phyloP scores from a whole-genome alignment of 2,888 invertebrate genomes.

The Epistrophe grossulariae region DNA sequence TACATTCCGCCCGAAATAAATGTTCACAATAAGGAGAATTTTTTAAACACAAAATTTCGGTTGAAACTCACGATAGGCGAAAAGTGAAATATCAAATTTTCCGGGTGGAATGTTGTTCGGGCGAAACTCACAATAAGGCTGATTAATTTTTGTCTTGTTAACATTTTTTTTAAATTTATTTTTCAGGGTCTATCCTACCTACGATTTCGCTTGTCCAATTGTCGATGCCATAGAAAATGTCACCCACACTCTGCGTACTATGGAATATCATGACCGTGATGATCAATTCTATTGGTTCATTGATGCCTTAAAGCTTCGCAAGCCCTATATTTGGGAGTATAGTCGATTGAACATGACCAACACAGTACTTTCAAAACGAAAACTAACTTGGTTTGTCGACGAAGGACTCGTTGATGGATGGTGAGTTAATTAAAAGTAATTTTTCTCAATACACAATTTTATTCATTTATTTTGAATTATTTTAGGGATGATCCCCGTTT shows the following conservation, averaged over 20 bases:
- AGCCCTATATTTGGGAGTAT: constrained; percentile 98
- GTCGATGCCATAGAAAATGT: constrained; percentile 99
- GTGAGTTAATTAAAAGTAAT: constrained; percentile 83
- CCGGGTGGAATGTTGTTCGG: no score
- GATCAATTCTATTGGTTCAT: constrained; percentile 99
- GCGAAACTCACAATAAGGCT: no score
- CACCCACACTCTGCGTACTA: constrained; percentile 98
- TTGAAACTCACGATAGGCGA: no score
- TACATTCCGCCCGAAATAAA: no score
- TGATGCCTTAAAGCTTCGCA: constrained; percentile 92
- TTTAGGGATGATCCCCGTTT: constrained; percentile 98
- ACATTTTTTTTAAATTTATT: background rate
- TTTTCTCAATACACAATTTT: background rate
- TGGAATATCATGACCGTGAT: constrained; percentile 99
- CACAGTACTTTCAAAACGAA: constrained; percentile 98
- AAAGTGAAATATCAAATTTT: no score
- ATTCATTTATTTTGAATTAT: background rate
- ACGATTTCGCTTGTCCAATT: constrained; percentile 99
- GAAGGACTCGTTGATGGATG: constrained; percentile 98
- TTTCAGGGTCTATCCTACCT: constrained; percentile 98
- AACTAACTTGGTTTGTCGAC: constrained; percentile 98
- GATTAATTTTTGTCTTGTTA: no score
- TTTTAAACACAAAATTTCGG: no score
- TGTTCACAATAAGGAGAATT: no score
- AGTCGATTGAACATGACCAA: constrained; percentile 98